Percentiles rank a stretch among this genome's conserved stretches.
Conservation (phyloP, 2,797 vertebrate genomes). For the Enteromius radiatus region DNA sequence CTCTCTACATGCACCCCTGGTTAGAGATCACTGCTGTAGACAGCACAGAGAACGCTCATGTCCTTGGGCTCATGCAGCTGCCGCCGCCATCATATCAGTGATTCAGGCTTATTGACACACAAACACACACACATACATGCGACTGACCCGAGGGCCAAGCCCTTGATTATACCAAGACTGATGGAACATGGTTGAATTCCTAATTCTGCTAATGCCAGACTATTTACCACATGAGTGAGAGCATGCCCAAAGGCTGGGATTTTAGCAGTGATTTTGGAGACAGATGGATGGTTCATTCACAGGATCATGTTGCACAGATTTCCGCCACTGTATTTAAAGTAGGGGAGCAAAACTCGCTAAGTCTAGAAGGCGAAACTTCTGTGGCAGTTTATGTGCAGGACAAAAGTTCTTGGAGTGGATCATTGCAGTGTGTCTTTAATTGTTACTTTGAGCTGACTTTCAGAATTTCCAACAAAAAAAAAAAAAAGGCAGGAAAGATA, state of each 20-base stretch:
- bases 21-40: slow-evolving; percentile 16
- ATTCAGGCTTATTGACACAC: slow-evolving; percentile 53
- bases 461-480: slow-evolving; percentile 11
- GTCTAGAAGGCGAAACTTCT: slow-evolving; percentile 10
- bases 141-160: slow-evolving; percentile 53
- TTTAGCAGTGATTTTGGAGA: slow-evolving; percentile 52
- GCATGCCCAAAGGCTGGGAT: slow-evolving; percentile 54
- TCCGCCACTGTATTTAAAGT: slow-evolving; percentile 38
- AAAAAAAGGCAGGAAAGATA: slow-evolving; percentile 4
- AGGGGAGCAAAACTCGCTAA: slow-evolving; percentile 24
- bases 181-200: slow-evolving; percentile 62
- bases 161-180: slow-evolving; percentile 60
- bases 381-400: slow-evolving; percentile 9
- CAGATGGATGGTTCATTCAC: slow-evolving; percentile 57
- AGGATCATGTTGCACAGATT: slow-evolving; percentile 47
- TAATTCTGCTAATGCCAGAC: slow-evolving; percentile 60
- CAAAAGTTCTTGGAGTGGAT: slow-evolving; percentile 9
- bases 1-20: slow-evolving; percentile 9
- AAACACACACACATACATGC: slow-evolving; percentile 36
- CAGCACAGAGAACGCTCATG: slow-evolving; percentile 21
- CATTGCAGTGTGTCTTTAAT: slow-evolving; percentile 17
- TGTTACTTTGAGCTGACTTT: slow-evolving; percentile 27
- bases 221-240: slow-evolving; percentile 60
- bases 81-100: slow-evolving; percentile 55
- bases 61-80: slow-evolving; percentile 42